phyloP scores from a whole-genome alignment of 2,113 vertebrate genomes.

The Micromys minutus region DNA sequence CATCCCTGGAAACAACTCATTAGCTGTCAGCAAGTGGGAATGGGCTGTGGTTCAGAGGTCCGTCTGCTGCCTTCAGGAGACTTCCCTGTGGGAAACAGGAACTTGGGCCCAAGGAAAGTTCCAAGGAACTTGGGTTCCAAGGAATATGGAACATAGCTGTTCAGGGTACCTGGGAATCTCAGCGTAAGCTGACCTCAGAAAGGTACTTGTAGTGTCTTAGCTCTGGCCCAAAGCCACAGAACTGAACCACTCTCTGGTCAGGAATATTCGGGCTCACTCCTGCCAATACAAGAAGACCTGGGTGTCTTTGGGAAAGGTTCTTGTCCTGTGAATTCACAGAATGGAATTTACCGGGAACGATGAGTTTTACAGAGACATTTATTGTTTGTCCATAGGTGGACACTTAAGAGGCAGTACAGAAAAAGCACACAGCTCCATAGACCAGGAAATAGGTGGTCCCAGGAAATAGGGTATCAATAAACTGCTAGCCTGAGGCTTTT shows the following conservation, averaged over 20 bases:
- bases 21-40: constrained; percentile 75
- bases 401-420: too few species aligned
- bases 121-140: too few species aligned
- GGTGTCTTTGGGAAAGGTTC: background rate
- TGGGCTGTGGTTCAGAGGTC: constrained; percentile 48
- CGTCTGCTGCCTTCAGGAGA: constrained; percentile 48
- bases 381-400: background rate
- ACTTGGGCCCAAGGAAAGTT: background rate
- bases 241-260: too few species aligned
- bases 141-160: background rate
- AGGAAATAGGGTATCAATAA: too few species aligned
- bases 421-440: background rate
- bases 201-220: background rate
- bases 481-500: background rate
- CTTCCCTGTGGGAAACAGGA: background rate
- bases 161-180: background rate
- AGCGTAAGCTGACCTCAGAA: background rate
- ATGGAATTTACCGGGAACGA: background rate
- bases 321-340: background rate
- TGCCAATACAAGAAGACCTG: background rate
- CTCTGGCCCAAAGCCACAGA: background rate
- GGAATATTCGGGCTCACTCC: rapidly evolving
- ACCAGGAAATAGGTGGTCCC: background rate
- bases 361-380: background rate
- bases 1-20: constrained; percentile 77